Base-by-base conservation (phyloP, 1,140 invertebrate species). In the Uloborus diversus region DNA sequence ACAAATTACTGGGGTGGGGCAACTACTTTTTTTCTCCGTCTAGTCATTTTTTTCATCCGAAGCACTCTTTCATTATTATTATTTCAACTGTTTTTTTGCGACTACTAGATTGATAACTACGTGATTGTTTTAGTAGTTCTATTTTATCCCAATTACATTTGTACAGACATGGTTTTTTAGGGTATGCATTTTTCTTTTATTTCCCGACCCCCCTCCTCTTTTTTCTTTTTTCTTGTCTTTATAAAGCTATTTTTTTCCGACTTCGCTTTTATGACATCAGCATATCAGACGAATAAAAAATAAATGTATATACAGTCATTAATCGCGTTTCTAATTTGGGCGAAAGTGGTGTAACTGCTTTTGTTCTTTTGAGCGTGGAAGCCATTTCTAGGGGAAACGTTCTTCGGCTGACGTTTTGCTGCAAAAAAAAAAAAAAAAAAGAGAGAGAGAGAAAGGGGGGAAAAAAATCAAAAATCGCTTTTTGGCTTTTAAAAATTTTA, bases 131-230 rank as follows among this genome's bases (percentile, higher is more conserved):
- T 66, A 78, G 73, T 66, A 23, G 73, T 78, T 78, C 73, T 61
- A 78, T 64, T 78, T 78, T 78, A 66, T 66, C 62, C 61, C 73
- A 78, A 78, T 65, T 78, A 78, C 73, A 78, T 78, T 78, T 78
- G 61, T 78, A 78, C 62, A 66, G 73, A 65, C 61, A 66, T 27
- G 33, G 20, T 35, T 35, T 78, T 76, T 56, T 65, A 53, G 17
- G 17, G 37, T 9, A 42, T 42, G n/a, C n/a, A n/a, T 57, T 42
- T 30, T 28, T 61, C 5, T 71, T 59, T 42, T 59, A 14, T 9
- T 37, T 61, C 32, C 17, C 47, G 37, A 65, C 30, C 23, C 17
- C 27, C n/a, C 7, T 9, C 17, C 27, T 32, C 28, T 62, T 62
- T 32, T 20, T 53, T 53, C 37, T 62, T 35, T 62, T 62, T 37